Evolutionary conservation across 2,113 vertebrate genomes (phyloP).

Genomic region (Sula dactylatra): DNA sequence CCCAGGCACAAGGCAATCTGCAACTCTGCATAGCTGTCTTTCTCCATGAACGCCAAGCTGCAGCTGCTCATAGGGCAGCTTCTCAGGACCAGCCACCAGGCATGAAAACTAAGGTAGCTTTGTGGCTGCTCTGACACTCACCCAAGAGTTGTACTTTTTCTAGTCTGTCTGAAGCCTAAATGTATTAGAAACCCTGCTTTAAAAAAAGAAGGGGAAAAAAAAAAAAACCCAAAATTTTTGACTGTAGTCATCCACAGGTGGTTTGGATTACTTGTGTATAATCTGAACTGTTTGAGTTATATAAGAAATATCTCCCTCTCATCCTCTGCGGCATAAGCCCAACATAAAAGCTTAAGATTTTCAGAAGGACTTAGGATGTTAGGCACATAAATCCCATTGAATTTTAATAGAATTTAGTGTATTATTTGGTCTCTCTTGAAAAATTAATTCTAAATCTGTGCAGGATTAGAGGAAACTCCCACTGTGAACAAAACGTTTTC

Average conservation of each 20-base stretch:
- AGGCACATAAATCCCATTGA: neutral
- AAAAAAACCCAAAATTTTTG: neutral
- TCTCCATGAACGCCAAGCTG: neutral
- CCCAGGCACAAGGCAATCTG: neutral
- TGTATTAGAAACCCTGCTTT: neutral
- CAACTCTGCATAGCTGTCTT: neutral
- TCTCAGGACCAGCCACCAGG: neutral
- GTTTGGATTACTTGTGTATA: constrained; percentile 36
- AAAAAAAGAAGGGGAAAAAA: neutral
- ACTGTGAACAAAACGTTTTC: constrained; percentile 4
- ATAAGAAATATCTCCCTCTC: constrained; percentile 8
- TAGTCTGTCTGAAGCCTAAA: neutral
- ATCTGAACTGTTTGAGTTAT: neutral
- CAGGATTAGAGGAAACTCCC: constrained; percentile 28
- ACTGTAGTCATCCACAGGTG: neutral
- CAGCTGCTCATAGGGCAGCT: neutral
- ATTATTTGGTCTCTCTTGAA: constrained; percentile 25
- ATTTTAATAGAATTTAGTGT: constrained; percentile 50
- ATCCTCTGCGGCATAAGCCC: neutral
- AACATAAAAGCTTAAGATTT: constrained; percentile 32
- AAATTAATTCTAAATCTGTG: constrained; percentile 38
- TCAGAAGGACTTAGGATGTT: constrained; percentile 24
- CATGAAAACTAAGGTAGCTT: neutral
- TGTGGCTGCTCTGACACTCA: neutral
- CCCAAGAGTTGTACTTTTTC: neutral